These are phyloP conservation scores for Cirrhinus molitorella DNA, from an alignment of 2,797 vertebrate species.

Conservation along the genomic window DNA sequence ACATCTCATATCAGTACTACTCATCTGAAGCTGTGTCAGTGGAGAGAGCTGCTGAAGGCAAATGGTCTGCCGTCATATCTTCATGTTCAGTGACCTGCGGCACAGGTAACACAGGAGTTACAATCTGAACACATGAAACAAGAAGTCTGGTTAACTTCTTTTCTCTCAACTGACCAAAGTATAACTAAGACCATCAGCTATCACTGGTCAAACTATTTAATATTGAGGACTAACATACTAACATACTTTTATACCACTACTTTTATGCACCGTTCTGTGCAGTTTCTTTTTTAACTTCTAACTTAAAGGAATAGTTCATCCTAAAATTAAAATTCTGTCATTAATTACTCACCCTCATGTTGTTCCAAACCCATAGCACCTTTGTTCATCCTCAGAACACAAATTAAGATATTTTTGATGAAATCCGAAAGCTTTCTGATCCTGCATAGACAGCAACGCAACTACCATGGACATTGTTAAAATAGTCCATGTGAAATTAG, in stretches of 20 bases:
- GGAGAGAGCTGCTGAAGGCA: constrained; percentile 61
- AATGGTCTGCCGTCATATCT: constrained; percentile 77
- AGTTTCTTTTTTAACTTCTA: neutral
- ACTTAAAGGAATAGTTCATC: neutral
- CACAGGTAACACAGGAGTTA: constrained; percentile 78
- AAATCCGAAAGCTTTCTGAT: too few relatives aligned
- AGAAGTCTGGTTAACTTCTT: neutral
- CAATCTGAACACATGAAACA: neutral
- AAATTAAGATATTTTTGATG: too few relatives aligned
- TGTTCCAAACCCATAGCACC: too few relatives aligned
- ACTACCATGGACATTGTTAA: too few relatives aligned
- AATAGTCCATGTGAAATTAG: too few relatives aligned
- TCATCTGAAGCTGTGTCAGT: constrained; percentile 60
- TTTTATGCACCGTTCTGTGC: neutral
- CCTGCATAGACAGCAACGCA: too few relatives aligned
- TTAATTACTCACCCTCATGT: too few relatives aligned
- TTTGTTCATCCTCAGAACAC: too few relatives aligned
- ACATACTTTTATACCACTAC: neutral
- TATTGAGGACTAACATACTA: neutral
- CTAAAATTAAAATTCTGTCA: too few relatives aligned
- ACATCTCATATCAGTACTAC: constrained; percentile 89
- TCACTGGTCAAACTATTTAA: neutral
- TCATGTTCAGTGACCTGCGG: constrained; percentile 92
- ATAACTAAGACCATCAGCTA: neutral
- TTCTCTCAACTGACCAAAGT: too few relatives aligned